Conservation (phyloP, 2,888 invertebrate genomes). For the Apamea anceps region DNA sequence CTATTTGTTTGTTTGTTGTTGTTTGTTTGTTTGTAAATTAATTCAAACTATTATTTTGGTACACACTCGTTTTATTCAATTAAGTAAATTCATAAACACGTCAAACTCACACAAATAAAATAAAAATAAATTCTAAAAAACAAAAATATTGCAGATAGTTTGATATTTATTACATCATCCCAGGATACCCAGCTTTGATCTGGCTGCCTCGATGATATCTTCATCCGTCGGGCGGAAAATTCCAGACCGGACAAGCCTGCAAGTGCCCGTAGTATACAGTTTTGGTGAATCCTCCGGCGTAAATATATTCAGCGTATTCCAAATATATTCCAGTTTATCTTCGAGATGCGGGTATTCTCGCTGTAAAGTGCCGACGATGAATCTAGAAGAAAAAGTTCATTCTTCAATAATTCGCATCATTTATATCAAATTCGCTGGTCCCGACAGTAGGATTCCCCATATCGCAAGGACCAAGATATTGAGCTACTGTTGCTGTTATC, state of each 20-base stretch:
- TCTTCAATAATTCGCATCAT: background rate
- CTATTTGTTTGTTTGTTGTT: too few species aligned
- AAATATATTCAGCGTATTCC: constrained; percentile 88
- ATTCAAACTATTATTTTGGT: constrained; percentile 28
- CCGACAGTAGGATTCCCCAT: background rate
- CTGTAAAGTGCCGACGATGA: constrained; percentile 89
- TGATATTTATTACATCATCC: background rate
- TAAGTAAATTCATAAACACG: constrained; percentile 32
- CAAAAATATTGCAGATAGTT: background rate
- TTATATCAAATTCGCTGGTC: background rate
- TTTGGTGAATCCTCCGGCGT: constrained; percentile 78
- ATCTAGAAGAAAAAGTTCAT: background rate
- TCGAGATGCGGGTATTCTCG: constrained; percentile 91
- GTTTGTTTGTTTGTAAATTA: too few species aligned
- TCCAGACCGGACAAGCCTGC: constrained; percentile 11
- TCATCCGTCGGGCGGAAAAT: constrained; percentile 56
- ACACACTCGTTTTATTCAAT: constrained; percentile 49
- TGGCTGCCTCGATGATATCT: constrained; percentile 27
- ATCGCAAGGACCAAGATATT: background rate
- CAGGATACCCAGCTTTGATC: background rate
- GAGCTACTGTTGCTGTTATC: too few species aligned
- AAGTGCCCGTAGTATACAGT: constrained; percentile 66
- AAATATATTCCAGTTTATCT: constrained; percentile 80
- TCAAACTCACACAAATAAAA: constrained; percentile 40
- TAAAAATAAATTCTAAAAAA: background rate